These are phyloP conservation scores for Creontiades dilutus DNA, from an alignment of 2,888 invertebrate species.

Conservation along the genomic window DNA sequence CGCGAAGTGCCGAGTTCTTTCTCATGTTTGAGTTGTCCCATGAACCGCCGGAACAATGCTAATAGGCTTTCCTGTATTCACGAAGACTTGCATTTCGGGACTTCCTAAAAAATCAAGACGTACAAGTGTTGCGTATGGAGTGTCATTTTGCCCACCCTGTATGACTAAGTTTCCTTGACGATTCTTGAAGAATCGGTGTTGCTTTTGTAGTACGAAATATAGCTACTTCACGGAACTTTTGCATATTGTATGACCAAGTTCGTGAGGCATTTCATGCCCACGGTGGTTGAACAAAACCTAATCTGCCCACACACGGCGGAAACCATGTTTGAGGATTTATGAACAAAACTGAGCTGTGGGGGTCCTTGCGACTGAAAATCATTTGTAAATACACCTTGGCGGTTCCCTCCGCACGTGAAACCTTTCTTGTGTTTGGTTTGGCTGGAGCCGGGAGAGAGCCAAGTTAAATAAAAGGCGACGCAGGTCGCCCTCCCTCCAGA, in stretches of 20 bases:
- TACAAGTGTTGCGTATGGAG: too few species aligned
- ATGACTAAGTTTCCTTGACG: background rate
- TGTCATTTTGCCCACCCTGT: too few species aligned
- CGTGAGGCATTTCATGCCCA: background rate
- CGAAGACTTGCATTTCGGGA: too few species aligned
- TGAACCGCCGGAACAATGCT: too few species aligned
- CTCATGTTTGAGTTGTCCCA: too few species aligned
- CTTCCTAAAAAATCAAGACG: too few species aligned
- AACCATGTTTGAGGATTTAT: constrained; percentile 14
- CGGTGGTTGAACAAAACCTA: background rate
- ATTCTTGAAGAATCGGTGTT: background rate
- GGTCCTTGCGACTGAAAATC: constrained; percentile 29
- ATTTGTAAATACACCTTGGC: constrained; percentile 48
- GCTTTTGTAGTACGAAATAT: background rate
- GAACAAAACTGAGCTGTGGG: background rate
- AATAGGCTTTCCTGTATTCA: too few species aligned
- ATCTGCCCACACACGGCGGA: background rate
- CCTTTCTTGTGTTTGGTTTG: constrained; percentile 50
- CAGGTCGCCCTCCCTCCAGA: background rate
- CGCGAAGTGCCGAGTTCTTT: too few species aligned
- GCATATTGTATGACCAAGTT: background rate
- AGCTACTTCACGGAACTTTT: background rate
- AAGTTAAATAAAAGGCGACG: constrained; percentile 31
- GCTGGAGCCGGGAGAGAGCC: background rate
- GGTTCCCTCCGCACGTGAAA: constrained; percentile 6